Conservation (phyloP, 1,140 invertebrate species). For the Apis mellifera region Amel_HAv3.1 CM009931.2:2066001-2066500, state of each 20-base stretch:
- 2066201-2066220: too few species aligned
- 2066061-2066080: constrained; percentile 23
- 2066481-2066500: constrained; percentile 16
- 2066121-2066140: neutral
- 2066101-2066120: constrained; percentile 45
- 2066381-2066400: neutral
- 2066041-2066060: constrained; percentile 35
- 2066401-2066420: neutral
- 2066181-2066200: too few species aligned
- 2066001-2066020: constrained; percentile 15
- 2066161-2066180: too few species aligned
- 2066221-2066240: neutral
- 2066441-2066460: constrained; percentile 9
- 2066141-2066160: neutral
- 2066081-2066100: constrained; percentile 30
- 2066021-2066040: constrained; percentile 40
- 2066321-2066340: neutral
- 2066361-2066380: neutral
- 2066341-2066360: too few species aligned
- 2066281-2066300: constrained; percentile 36
- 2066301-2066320: neutral
- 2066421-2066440: neutral
- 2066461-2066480: constrained; percentile 36
- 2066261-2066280: neutral
- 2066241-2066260: neutral